phyloP scores from a whole-genome alignment of 2,797 vertebrate genomes.

The Gymnothorax javanicus region DNA sequence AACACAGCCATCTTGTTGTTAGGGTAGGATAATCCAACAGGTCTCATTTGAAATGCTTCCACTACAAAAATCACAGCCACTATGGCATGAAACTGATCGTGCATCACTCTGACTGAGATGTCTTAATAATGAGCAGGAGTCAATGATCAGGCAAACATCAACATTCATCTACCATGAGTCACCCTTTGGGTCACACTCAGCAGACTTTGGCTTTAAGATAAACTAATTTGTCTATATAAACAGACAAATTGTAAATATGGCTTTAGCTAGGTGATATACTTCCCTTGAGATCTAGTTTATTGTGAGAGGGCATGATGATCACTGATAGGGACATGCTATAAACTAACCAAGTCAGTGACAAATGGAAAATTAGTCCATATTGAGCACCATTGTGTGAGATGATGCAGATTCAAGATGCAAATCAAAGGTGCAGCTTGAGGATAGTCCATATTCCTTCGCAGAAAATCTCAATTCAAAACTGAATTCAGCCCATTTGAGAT shows the following conservation, averaged over 20 bases:
- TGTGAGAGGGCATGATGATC: too few species aligned
- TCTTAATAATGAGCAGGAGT: background rate
- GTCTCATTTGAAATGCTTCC: background rate
- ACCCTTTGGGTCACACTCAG: background rate
- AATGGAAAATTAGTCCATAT: too few species aligned
- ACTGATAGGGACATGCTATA: too few species aligned
- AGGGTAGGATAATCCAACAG: background rate
- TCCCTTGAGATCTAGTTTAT: too few species aligned
- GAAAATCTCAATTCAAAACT: too few species aligned
- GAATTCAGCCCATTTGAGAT: too few species aligned
- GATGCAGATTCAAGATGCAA: too few species aligned
- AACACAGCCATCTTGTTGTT: constrained; percentile 34
- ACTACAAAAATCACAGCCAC: background rate
- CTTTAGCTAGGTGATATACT: too few species aligned
- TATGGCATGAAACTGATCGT: background rate
- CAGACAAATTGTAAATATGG: background rate
- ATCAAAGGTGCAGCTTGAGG: too few species aligned
- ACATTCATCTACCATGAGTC: background rate
- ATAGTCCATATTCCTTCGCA: too few species aligned
- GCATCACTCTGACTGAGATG: background rate
- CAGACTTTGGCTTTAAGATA: background rate
- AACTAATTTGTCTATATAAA: background rate
- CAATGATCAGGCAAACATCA: background rate
- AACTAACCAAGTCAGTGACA: too few species aligned
- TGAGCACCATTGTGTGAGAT: too few species aligned